Base-by-base conservation (phyloP, 2,797 vertebrate species). In the Acanthurus tractus region DNA sequence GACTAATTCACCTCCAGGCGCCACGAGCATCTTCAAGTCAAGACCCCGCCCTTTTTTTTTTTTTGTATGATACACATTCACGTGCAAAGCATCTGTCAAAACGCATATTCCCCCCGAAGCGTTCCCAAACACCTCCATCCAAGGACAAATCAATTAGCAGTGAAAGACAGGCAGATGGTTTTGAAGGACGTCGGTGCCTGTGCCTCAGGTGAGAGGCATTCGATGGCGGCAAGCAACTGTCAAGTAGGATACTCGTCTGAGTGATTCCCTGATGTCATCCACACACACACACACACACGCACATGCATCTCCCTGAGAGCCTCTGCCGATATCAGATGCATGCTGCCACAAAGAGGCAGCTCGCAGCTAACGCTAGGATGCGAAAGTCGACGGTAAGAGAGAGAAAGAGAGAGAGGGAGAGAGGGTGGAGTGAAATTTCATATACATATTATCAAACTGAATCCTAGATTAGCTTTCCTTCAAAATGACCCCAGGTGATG, bases 81-180 rank as follows among this genome's bases (percentile, higher is more conserved):
- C 25, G 7, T 49, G 55, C 63, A 11, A 61, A 70, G 73, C 80
- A 87, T 88, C 90, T 90, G 90, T 91, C 86, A 89, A 84, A 89
- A 85, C 68, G 52, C 79, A 88, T 84, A 63, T 86, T 63, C 73
- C 84, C 88, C 88, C 85, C 17, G 11, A 88, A 86, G 86, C 83
- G 42, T 88, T 80, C n/a, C 0, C 54, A 83, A 79, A 85, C 78
- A 76, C 87, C 22, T 90, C 88, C 70, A 76, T 86, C 79, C 93
- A 94, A 95, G 92, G 93, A 94, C 93, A 93, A 95, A 95, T 94
- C 92, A 94, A 96, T 96, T 95, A 95, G 89, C 64, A 20, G 83
- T 13, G 80, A 88, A 80, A 77, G 86, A 87, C 87, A 84, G 90
- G 84, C 92, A 94, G 93, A 94, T 93, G 93, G 93, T 90, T 90